Evolutionary conservation across 2,797 vertebrate genomes (phyloP), one percentile per base, ranked within the genome.

Genomic region (Enteromius afrohamiltoni): DNA sequence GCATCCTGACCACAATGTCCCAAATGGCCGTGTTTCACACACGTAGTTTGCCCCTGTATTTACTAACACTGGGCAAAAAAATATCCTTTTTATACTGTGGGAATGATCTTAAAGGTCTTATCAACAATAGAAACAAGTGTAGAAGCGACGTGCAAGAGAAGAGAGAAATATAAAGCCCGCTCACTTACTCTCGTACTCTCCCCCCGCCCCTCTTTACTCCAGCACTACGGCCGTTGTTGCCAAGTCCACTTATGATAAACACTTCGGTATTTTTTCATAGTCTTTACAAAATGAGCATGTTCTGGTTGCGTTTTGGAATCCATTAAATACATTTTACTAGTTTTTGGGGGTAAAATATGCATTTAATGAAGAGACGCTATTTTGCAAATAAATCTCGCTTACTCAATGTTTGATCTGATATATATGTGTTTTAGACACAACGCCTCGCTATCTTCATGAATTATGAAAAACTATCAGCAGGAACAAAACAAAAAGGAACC

Each of bases 91-190:
- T 77, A 45, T 42, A 51, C 51, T 34, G 69, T 40, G 55, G 67
- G 58, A 67, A 47, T 40, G 13, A 76, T 19, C 58, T 65, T 26
- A 79, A 73, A 69, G 34, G 23, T 83, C 64, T 67, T 5, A 67
- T 51, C 92, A 94, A 93, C 92, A 94, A 92, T 90, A 89, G 92
- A 93, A 94, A 92, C 93, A 95, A 95, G 93, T 94, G 93, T 89
- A 90, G 89, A 88, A 93, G 92, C 91, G 89, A 91, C 92, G 91
- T 90, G 92, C 88, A 87, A 88, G 85, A 87, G 86, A 88, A 89
- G 84, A 89, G 84, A 89, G 87, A 78, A 87, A 78, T 89, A 90
- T 89, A 89, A 91, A 93, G 91, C 91, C 86, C 91, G 90, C 93
- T 93, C 92, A 92, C 91, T 92, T 92, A 91, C 91, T 92, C 92